Base-by-base conservation (phyloP, 2,113 vertebrate species). In the Catharus fuscescens region DNA sequence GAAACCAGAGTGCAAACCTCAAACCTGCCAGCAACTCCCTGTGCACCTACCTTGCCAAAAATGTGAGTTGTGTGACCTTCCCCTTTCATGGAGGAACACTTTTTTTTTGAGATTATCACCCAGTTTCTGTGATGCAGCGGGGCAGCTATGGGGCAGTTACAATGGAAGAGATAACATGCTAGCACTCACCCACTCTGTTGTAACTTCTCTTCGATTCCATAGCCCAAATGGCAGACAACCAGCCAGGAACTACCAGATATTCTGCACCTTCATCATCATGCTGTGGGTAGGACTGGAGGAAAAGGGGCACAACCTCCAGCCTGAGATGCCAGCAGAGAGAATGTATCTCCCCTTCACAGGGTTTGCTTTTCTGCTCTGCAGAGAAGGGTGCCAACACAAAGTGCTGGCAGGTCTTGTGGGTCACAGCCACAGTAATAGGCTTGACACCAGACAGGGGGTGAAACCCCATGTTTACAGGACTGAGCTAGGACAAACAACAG, bases 251-350 rank as follows among this genome's bases (percentile, higher is more conserved):
- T 57, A 53, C n/a, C 19, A 80, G 14, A 45, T 12, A 16, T 69
- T 76, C 78, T 87, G 21, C 44, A 91, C 38, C 52, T 95, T 71
- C 44, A 45, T 31, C 48, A 42, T 38, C 2, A 0, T 2, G 2
- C 28, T 85, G 20, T 47, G 59, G 25, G 20, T 50, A 54, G 38
- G 18, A 65, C 32, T 71, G 24, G 10, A 79, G 21, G 21, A 94
- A 56, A 21, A 12, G 18, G n/a, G 1, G 0, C 24, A 64, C 0
- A 3, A 5, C 6, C 29, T 76, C 20, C 5, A 4, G 24, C 14
- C 69, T 48, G 57, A 66, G 8, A 34, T 73, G 31, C 28, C 42
- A 53, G 45, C 23, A 88, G 42, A 36, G 23, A 53, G 19, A 34
- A 42, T 32, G 4, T 34, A 32, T 73, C 21, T 83, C n/a, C 12